Percentiles rank a stretch among this genome's conserved stretches.
phyloP scores from a whole-genome alignment of 2,888 invertebrate species.

The Gibbula magus region DNA sequence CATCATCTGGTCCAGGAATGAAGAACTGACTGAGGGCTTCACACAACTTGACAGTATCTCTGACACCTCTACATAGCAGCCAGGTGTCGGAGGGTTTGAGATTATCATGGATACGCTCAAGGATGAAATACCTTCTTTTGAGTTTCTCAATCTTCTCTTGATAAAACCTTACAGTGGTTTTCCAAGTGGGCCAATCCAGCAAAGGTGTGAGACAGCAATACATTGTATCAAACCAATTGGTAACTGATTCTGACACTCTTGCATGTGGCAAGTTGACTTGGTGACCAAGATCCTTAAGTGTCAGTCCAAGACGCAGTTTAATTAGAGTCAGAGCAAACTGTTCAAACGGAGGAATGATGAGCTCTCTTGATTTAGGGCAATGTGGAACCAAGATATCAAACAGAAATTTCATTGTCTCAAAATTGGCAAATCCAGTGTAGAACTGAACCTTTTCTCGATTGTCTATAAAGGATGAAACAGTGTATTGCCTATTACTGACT shows the following conservation, averaged over 20 bases:
- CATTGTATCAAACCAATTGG: background rate
- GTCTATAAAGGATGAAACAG: background rate
- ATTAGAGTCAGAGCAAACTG: background rate
- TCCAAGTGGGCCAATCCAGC: background rate
- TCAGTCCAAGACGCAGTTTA: background rate
- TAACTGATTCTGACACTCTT: background rate
- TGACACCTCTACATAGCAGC: background rate
- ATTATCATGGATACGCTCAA: background rate
- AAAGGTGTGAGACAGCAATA: background rate
- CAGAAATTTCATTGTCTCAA: background rate
- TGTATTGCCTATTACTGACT: background rate
- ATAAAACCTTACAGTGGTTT: background rate
- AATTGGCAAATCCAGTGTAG: background rate
- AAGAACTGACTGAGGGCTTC: background rate
- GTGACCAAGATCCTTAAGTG: background rate
- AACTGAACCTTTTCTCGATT: background rate
- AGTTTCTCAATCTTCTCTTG: background rate
- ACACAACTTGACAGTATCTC: background rate
- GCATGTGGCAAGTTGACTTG: background rate
- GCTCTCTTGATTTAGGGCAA: background rate
- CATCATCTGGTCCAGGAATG: background rate
- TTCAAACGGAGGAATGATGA: background rate
- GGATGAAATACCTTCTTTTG: background rate
- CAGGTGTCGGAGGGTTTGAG: background rate
- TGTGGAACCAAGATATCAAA: background rate